Percentiles rank a stretch among this genome's conserved stretches.
Evolutionary conservation across 1,140 invertebrate species (phyloP).

Genomic region (Ectropis grisescens): DNA sequence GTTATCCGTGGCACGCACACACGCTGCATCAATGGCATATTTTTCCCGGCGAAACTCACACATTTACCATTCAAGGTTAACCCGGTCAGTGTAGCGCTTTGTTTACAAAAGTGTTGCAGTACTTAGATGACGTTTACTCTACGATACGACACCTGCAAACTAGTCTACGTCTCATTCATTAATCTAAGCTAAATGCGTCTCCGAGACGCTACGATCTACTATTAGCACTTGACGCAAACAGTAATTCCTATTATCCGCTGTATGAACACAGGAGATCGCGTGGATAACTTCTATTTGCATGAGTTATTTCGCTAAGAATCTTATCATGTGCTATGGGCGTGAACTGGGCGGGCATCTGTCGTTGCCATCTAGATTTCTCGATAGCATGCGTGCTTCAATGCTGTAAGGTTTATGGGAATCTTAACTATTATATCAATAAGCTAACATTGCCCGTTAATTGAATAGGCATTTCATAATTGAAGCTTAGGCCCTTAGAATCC

Average conservation of each 20-base stretch:
- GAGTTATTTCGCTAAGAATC: conserved; percentile 5
- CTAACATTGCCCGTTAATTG: conserved; percentile 32
- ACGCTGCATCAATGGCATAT: conserved; percentile 64
- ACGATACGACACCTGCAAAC: no score
- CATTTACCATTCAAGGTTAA: conserved; percentile 66
- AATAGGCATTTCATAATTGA: no score
- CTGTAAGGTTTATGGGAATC: conserved; percentile 31
- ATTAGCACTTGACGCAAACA: no score
- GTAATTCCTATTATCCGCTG: no score
- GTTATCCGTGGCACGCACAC: conserved; percentile 59
- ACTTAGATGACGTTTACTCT: conserved; percentile 12
- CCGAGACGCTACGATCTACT: no score
- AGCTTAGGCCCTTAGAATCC: no score
- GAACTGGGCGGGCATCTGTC: conserved; percentile 23
- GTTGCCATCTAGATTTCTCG: conserved; percentile 24
- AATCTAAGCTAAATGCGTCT: no score
- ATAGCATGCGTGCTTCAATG: conserved; percentile 33
- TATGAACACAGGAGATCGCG: no score
- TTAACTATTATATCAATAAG: conserved; percentile 38
- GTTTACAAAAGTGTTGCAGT: conserved; percentile 45
- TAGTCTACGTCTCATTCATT: no score
- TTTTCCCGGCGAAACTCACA: conserved; percentile 61
- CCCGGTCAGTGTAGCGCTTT: conserved; percentile 60
- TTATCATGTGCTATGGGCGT: conserved; percentile 25
- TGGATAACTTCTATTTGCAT: no score